Evolutionary conservation across 2,888 invertebrate genomes (phyloP).

Genomic region (Ochropleura plecta): DNA sequence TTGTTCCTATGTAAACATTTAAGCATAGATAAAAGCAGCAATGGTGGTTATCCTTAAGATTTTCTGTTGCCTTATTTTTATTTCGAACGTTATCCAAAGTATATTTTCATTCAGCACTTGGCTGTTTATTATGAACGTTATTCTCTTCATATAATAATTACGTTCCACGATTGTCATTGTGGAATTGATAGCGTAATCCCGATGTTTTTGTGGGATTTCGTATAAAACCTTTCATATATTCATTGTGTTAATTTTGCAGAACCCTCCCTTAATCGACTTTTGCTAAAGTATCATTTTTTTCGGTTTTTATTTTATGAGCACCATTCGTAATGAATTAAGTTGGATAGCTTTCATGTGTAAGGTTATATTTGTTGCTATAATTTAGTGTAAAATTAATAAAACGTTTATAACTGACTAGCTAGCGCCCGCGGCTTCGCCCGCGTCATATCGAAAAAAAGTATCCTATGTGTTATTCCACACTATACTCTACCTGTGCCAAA

Average conservation of each 20-base stretch:
- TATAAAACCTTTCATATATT: slow-evolving; percentile 46
- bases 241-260: slow-evolving; percentile 45
- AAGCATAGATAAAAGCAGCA: not conserved
- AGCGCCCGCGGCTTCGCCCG: too few relatives aligned
- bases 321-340: not conserved
- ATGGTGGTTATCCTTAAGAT: not conserved
- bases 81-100: slow-evolving; percentile 4
- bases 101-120: slow-evolving; percentile 44
- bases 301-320: slow-evolving; percentile 17
- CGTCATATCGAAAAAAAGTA: too few relatives aligned
- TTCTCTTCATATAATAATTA: slow-evolving; percentile 44
- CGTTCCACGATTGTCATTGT: slow-evolving; percentile 33
- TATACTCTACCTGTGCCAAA: too few relatives aligned
- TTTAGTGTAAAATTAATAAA: too few relatives aligned
- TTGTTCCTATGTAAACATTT: not conserved
- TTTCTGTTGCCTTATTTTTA: not conserved
- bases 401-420: too few relatives aligned
- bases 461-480: too few relatives aligned
- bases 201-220: slow-evolving; percentile 33
- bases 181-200: slow-evolving; percentile 49
- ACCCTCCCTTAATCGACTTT: slow-evolving; percentile 37
- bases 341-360: not conserved
- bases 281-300: slow-evolving; percentile 7
- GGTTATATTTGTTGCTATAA: not conserved
- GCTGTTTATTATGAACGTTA: slow-evolving; percentile 43